Conservation (phyloP, 37 sponge, comb jelly and placozoan genomes). For the Chondrosia reniformis region DNA sequence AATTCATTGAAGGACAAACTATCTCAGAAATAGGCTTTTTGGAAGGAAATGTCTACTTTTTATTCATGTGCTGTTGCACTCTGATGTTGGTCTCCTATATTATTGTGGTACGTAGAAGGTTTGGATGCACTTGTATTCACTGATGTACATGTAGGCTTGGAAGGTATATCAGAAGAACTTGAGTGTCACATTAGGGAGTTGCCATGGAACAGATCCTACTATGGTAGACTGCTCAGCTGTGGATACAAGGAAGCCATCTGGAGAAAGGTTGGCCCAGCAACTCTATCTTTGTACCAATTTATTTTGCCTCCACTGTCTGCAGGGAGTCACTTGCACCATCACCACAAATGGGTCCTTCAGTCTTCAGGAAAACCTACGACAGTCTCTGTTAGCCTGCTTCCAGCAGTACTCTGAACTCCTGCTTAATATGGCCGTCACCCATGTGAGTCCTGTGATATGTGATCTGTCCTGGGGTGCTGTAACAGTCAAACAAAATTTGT, state of each 20-base stretch:
- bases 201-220: slow-evolving; percentile 52
- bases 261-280: slow-evolving; percentile 31
- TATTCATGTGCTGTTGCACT: too few relatives aligned
- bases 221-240: slow-evolving; percentile 18
- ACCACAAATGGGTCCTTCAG: slow-evolving; percentile 70
- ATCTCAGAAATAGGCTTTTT: too few relatives aligned
- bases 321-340: slow-evolving; percentile 31
- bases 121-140: too few relatives aligned
- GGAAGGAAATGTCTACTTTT: too few relatives aligned
- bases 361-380: slow-evolving; percentile 80
- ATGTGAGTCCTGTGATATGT: slow-evolving; percentile 45
- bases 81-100: too few relatives aligned
- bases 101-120: too few relatives aligned
- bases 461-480: too few relatives aligned
- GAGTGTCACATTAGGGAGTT: slow-evolving; percentile 19
- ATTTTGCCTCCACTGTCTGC: too few relatives aligned
- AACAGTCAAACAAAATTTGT: too few relatives aligned
- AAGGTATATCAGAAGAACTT: slow-evolving; percentile 4
- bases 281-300: too few relatives aligned
- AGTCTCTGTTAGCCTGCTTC: slow-evolving; percentile 70
- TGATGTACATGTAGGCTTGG: slow-evolving; percentile 5
- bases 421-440: slow-evolving; percentile 43
- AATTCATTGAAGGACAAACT: too few relatives aligned
- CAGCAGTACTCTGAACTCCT: slow-evolving; percentile 62
- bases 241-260: slow-evolving; percentile 51